Conservation (phyloP, 2,113 vertebrate genomes). For the Lepidothrix coronata region DNA sequence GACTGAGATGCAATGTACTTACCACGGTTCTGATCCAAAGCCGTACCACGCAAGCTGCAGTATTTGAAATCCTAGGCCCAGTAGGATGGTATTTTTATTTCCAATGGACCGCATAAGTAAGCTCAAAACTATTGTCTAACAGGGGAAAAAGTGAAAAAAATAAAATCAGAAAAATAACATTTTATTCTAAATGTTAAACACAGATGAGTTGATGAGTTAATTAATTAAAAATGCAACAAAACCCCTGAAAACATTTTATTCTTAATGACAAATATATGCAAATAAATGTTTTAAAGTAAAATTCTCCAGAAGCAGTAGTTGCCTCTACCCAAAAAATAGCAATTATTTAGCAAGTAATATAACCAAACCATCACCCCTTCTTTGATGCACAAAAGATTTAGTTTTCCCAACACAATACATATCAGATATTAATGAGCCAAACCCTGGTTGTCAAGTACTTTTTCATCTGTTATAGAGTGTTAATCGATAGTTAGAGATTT, state of each 20-base stretch:
- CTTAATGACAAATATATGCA: background rate
- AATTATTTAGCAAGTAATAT: background rate
- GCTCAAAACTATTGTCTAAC: constrained; percentile 86
- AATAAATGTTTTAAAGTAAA: background rate
- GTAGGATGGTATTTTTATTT: constrained; percentile 88
- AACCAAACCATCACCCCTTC: background rate
- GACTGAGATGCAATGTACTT: background rate
- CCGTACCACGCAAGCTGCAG: constrained; percentile 88
- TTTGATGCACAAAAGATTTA: background rate
- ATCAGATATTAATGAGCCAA: background rate
- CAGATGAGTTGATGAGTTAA: background rate
- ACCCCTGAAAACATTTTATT: background rate
- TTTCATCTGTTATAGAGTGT: background rate
- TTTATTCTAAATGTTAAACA: background rate
- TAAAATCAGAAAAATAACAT: background rate
- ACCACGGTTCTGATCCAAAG: constrained; percentile 89
- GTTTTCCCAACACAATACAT: background rate
- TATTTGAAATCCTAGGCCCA: constrained; percentile 88
- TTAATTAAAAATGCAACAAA: background rate
- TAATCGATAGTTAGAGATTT: background rate
- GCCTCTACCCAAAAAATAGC: fast-evolving
- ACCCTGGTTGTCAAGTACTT: background rate
- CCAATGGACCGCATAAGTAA: constrained; percentile 90
- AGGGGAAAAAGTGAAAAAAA: background rate
- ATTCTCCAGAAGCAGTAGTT: background rate